A percentile compares a stretch with the other conserved stretches of the same genome.
Conservation (phyloP, 2,888 invertebrate genomes). For the Bugulina stolonifera region DNA sequence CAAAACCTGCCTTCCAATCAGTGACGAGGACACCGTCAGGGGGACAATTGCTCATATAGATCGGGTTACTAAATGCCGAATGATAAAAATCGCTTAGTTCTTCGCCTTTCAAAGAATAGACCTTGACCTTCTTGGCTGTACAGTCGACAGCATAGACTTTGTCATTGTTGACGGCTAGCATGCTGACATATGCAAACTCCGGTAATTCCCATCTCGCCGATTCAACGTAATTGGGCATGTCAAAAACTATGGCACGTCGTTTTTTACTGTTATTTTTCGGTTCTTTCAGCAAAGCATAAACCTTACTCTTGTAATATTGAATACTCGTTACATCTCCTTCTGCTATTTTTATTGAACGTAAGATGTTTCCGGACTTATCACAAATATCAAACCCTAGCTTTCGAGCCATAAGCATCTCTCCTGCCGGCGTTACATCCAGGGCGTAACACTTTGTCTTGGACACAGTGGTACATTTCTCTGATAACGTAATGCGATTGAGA, state of each 20-base stretch:
- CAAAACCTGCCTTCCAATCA: not conserved
- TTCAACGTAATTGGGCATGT: not conserved
- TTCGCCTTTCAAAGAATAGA: not conserved
- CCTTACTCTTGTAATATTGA: not conserved
- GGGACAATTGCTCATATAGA: slow-evolving; percentile 6
- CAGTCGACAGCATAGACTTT: slow-evolving; percentile 9
- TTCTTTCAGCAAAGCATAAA: not conserved
- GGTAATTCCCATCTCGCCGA: not conserved
- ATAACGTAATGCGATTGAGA: not conserved
- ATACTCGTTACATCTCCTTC: not conserved
- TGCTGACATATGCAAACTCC: not conserved
- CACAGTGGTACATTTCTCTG: not conserved
- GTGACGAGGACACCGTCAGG: slow-evolving; percentile 9
- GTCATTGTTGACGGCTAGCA: slow-evolving; percentile 16
- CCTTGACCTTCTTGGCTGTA: not conserved
- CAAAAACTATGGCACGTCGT: not conserved
- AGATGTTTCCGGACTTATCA: not conserved
- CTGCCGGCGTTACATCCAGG: not conserved
- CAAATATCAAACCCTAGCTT: not conserved
- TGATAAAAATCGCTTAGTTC: slow-evolving; percentile 4
- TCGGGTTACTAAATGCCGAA: not conserved
- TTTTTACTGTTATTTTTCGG: not conserved
- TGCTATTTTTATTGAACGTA: not conserved
- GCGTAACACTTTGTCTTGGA: not conserved
- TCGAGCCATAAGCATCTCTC: not conserved